phyloP scores from a whole-genome alignment of 2,113 vertebrate genomes.

The Muscicapa adusta region DNA sequence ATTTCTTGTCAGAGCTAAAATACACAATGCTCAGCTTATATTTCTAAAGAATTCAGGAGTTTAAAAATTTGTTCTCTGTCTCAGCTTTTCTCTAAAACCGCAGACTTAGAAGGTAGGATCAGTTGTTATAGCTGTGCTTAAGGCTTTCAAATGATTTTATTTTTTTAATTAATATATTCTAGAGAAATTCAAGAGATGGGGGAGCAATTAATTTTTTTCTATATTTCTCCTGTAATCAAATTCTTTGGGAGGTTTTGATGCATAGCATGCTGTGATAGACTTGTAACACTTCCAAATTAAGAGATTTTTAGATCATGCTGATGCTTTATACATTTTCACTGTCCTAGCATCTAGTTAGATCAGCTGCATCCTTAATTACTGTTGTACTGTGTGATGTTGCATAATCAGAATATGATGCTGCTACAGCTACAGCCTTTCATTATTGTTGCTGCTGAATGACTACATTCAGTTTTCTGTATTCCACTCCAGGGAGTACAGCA shows the following conservation, averaged over 20 bases:
- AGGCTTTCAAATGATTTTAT: background rate
- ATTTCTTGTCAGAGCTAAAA: background rate
- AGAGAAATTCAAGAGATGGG: background rate
- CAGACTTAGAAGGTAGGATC: background rate
- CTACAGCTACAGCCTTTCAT: background rate
- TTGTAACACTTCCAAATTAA: background rate
- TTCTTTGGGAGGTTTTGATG: background rate
- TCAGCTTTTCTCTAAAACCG: background rate
- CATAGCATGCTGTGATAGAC: background rate
- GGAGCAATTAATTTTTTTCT: background rate
- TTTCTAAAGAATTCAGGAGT: background rate
- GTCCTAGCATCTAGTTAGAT: background rate
- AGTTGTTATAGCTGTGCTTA: background rate
- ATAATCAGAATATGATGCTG: conserved; percentile 13
- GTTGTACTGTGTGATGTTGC: background rate
- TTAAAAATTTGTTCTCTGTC: background rate
- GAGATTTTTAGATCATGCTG: background rate
- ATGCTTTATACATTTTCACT: background rate
- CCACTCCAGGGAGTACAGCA: background rate
- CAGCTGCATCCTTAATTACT: conserved; percentile 18
- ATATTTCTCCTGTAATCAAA: background rate
- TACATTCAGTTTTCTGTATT: background rate
- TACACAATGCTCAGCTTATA: background rate
- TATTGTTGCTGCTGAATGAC: conserved; percentile 3
- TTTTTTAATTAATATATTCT: background rate